phyloP scores from a whole-genome alignment of 2,113 vertebrate species.

The Platanista minor region DNA sequence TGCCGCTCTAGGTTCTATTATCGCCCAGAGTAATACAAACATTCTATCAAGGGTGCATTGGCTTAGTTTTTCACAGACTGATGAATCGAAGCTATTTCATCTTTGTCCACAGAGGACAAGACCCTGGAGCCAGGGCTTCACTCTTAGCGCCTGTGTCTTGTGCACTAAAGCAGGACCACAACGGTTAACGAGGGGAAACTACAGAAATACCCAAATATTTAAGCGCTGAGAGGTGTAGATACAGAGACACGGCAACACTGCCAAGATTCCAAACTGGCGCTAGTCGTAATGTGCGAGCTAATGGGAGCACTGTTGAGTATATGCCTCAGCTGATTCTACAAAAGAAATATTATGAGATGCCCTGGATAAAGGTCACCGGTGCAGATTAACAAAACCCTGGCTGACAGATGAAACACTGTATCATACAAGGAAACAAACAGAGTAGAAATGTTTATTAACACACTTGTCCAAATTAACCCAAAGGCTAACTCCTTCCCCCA shows the following conservation, averaged over 20 bases:
- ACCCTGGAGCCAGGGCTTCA: not conserved
- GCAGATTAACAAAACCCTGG: not conserved
- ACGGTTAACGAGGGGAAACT: not conserved
- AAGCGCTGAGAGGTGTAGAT: not conserved
- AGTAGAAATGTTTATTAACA: not conserved
- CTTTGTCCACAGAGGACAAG: not conserved
- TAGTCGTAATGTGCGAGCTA: not conserved
- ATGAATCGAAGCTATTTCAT: not conserved
- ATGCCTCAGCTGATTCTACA: not conserved
- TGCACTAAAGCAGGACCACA: not conserved
- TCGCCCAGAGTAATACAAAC: not conserved
- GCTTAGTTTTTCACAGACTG: not conserved
- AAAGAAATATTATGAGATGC: not conserved
- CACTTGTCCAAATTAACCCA: not conserved
- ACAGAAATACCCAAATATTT: not conserved
- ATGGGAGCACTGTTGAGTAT: not conserved
- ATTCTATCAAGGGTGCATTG: fast-evolving
- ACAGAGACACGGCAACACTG: fast-evolving
- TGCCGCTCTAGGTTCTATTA: fast-evolving
- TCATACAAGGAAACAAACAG: not conserved
- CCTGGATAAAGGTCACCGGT: not conserved
- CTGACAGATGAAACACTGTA: not conserved
- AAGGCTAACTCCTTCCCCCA: not conserved
- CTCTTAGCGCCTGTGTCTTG: not conserved
- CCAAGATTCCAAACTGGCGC: not conserved